Base-by-base conservation (phyloP, 37 sponge, comb jelly and placozoan genomes). In the Aphrocallistes beatrix region DNA sequence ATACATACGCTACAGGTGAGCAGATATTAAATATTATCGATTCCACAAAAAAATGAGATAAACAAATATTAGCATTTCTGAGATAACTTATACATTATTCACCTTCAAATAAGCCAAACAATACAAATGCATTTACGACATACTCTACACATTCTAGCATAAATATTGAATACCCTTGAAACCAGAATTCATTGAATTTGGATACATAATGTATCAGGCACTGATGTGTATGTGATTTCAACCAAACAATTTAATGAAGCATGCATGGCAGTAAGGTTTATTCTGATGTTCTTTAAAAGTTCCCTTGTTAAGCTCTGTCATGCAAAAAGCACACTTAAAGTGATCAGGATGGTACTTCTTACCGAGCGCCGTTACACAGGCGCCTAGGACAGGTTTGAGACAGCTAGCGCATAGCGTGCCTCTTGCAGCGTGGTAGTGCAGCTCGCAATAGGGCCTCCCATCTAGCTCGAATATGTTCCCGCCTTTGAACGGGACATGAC, bases 281-380 rank as follows among this genome's bases (percentile, higher is more conserved):
- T 89, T 88, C 38, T 89, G 87, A 84, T 93, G 94, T 39, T 98
- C 99, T 85, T 98, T 98, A 90, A 98, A 98, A 37, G 96, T 98
- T 36, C 99, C 94, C 87, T 92, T 92, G 88, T 92, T 97, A 23
- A 98, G 93, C 38, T 88, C 93, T 50, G 93, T 93, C 51, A 94
- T 86, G 83, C 99, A 98, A 89, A 98, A 98, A 38, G 96, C 93
- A 83, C 99, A 98, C 36, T 88, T 90, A 83, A 98, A 98, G 90
- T 98, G 99, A 42, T 98, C 99, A 0, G 99, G 99, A 82, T 98
- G 99, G 88, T 90, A 98, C 51, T 98, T 98, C 87, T 90, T 92
- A 23, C 94, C 90, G 93, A 95, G 92, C 37, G 96, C 99, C 51
- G 88, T 92, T 50, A 98, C 89, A 83, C 97, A 96, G 51, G 89